A percentile compares a stretch with the other conserved stretches of the same genome.
Evolutionary conservation across 2,113 vertebrate genomes (phyloP).

Genomic region (Athene noctua): DNA sequence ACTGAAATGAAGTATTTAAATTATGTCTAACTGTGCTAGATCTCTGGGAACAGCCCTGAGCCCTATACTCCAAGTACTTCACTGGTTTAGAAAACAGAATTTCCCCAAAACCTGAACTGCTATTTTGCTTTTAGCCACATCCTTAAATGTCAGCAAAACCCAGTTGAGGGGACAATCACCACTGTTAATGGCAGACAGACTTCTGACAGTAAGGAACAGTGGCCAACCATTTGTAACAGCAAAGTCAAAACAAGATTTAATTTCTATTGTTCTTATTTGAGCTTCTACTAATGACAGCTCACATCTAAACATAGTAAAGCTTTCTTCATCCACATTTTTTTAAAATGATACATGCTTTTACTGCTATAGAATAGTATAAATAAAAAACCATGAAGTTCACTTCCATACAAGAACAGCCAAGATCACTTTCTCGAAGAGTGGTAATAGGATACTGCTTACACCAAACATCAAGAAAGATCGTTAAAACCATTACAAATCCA

Average conservation of each 20-base stretch:
- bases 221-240: background rate
- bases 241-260: background rate
- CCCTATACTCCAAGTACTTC: background rate
- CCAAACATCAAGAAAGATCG: background rate
- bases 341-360: background rate
- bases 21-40: background rate
- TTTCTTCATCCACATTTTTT: background rate
- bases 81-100: background rate
- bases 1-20: background rate
- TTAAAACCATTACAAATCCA: slow-evolving; percentile 31
- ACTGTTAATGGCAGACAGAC: background rate
- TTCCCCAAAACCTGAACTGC: background rate
- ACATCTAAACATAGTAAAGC: background rate
- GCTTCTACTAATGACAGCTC: background rate
- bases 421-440: background rate
- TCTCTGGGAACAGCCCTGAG: background rate
- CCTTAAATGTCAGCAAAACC: background rate
- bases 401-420: background rate
- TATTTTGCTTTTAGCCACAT: background rate
- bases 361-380: background rate
- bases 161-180: background rate
- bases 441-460: background rate
- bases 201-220: background rate
- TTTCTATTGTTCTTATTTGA: background rate
- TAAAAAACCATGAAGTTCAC: background rate